Conservation (phyloP, 2,888 invertebrate genomes). For the Lumbricus terrestris region DNA sequence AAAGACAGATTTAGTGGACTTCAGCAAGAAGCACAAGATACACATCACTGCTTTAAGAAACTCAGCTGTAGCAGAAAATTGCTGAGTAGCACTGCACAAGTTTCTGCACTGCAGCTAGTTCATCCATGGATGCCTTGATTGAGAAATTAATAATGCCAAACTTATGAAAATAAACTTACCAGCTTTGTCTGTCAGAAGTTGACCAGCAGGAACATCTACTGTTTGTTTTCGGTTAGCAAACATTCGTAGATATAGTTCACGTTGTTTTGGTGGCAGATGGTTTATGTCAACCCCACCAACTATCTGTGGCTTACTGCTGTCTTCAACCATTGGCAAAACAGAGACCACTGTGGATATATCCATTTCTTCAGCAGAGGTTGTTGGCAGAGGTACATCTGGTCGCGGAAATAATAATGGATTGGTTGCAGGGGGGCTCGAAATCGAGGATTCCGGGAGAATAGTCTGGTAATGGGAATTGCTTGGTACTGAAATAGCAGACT, state of each 20-base stretch:
- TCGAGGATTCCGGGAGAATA: neutral
- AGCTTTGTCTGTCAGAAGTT: neutral
- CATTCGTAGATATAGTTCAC: constrained; percentile 70
- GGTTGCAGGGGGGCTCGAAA: neutral
- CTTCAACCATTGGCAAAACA: neutral
- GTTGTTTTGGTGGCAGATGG: constrained; percentile 68
- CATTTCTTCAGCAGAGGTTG: neutral
- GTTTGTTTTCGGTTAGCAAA: constrained; percentile 65
- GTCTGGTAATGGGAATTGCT: neutral
- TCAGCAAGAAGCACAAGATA: neutral
- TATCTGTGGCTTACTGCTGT: neutral
- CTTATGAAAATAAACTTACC: neutral
- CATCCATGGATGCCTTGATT: neutral
- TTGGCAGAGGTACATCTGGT: neutral
- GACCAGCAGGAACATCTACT: neutral
- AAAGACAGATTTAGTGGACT: neutral
- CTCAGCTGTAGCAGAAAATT: neutral
- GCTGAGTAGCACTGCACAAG: neutral
- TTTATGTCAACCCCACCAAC: constrained; percentile 48
- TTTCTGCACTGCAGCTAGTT: neutral
- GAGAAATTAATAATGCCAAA: neutral
- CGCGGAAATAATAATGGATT: neutral
- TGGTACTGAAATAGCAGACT: neutral
- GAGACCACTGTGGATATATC: neutral
- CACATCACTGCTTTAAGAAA: neutral